Evolutionary conservation across 2,113 vertebrate genomes (phyloP), one percentile per base, ranked within the genome.

Genomic region (Labeo catla): DNA sequence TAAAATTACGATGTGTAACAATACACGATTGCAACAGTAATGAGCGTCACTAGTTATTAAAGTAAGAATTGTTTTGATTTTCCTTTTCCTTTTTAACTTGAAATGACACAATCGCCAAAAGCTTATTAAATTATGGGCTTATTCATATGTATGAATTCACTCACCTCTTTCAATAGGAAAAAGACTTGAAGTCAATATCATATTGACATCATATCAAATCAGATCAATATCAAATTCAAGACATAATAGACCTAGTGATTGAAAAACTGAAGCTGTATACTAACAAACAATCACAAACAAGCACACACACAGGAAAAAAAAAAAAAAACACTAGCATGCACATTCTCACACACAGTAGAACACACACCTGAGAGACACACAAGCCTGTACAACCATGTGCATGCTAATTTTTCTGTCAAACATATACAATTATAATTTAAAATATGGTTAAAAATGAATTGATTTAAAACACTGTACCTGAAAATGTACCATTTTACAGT

Each of bases 261-360:
- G 82, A 74, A 84, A 73, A 73, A 73, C 34, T 59, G 82, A 84
- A 73, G 68, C 50, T 72, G 34, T 73, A 45, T 16, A 43, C 68
- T 65, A 12, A 63, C 57, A 82, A 23, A 28, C 16, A n/a, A 19
- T 73, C 84, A 86, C 87, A 87, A 59, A 59, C 59, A 73, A 49
- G 43, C 85, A 87, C 68, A 87, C 81, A 87, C 21, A 79, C 84
- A 28, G 28, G 81, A 13, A 47, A 13, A 63, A 23, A 47, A 86
- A 13, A 47, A 13, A 63, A 23, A 47, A 43, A 73, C 36, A 81
- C 23, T 39, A 43, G 52, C 87, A 87, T 81, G 90, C 90, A 92
- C 92, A 87, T 59, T 90, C 70, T 88, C 81, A 84, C n/a, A 85
- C 63, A 86, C 10, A 16, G 19, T 68, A 4, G n/a, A n/a, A 54